phyloP scores from a whole-genome alignment of 2,888 invertebrate genomes.

The Diadromus collaris region DNA sequence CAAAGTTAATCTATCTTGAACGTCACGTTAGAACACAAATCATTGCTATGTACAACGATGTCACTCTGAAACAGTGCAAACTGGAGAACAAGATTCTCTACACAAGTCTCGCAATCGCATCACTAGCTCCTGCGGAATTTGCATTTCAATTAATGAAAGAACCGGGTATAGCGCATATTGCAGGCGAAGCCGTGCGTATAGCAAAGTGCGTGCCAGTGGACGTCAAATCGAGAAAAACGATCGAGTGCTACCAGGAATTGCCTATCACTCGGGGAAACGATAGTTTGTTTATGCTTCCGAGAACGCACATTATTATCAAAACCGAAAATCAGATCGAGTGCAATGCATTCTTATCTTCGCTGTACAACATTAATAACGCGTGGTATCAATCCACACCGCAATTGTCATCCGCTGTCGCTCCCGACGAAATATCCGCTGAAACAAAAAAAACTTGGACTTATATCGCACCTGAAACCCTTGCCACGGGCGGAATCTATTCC shows the following conservation, averaged over 20 bases:
- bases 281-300: neutral
- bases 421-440: neutral
- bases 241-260: slow-evolving; percentile 38
- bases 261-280: slow-evolving; percentile 27
- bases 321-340: slow-evolving; percentile 30
- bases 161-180: slow-evolving; percentile 62
- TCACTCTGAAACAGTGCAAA: slow-evolving; percentile 61
- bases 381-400: slow-evolving; percentile 26
- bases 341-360: neutral
- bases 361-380: neutral
- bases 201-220: slow-evolving; percentile 44
- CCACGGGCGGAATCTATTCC: slow-evolving; percentile 29
- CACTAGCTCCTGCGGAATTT: slow-evolving; percentile 61
- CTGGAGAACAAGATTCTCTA: slow-evolving; percentile 61
- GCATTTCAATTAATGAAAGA: slow-evolving; percentile 61
- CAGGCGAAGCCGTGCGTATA: slow-evolving; percentile 52
- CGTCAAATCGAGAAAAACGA: slow-evolving; percentile 14
- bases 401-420: neutral
- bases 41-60: slow-evolving; percentile 53
- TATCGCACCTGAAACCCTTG: slow-evolving; percentile 11
- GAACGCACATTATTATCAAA: slow-evolving; percentile 31
- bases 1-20: slow-evolving; percentile 64
- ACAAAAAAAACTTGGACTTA: slow-evolving; percentile 26
- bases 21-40: slow-evolving; percentile 57
- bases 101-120: slow-evolving; percentile 61